Conservation (phyloP, 2,888 invertebrate genomes). For the Scaptomyza flava region DNA sequence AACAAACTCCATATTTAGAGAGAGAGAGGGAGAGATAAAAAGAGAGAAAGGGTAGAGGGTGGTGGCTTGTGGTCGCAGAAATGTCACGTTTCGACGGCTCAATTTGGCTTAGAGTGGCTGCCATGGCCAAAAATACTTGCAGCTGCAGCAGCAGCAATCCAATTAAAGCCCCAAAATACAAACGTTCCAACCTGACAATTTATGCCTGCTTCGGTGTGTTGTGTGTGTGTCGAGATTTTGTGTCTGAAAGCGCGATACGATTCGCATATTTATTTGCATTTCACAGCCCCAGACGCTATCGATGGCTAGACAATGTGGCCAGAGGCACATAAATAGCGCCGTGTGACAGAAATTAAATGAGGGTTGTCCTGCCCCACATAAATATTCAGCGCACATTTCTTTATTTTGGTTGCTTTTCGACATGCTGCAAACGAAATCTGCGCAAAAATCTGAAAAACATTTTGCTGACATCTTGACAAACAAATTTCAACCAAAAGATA, state of each 20-base stretch:
- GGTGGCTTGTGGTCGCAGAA: conserved; percentile 38
- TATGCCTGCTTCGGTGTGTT: conserved; percentile 41
- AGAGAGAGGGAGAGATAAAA: neutral
- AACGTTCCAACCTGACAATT: conserved; percentile 61
- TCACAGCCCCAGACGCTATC: conserved; percentile 41
- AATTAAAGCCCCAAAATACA: conserved; percentile 62
- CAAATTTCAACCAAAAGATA: conserved; percentile 60
- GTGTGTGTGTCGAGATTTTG: conserved; percentile 17
- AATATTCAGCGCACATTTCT: conserved; percentile 45
- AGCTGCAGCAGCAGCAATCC: conserved; percentile 59
- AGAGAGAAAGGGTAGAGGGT: neutral
- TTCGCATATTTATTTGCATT: conserved; percentile 68
- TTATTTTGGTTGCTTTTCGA: conserved; percentile 7
- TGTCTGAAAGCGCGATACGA: conserved; percentile 28
- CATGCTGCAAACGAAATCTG: conserved; percentile 38
- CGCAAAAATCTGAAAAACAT: conserved; percentile 49
- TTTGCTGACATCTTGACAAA: conserved; percentile 70
- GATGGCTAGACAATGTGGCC: conserved; percentile 67
- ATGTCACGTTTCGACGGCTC: conserved; percentile 73
- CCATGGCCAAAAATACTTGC: conserved; percentile 29
- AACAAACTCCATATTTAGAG: neutral
- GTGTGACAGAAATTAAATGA: conserved; percentile 79
- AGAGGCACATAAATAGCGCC: conserved; percentile 66
- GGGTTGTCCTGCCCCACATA: conserved; percentile 55
- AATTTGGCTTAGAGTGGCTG: conserved; percentile 67